A percentile compares a stretch with the other conserved stretches of the same genome.
Evolutionary conservation across 2,113 vertebrate genomes (phyloP).

Genomic region (Cephalopterus ornatus): DNA sequence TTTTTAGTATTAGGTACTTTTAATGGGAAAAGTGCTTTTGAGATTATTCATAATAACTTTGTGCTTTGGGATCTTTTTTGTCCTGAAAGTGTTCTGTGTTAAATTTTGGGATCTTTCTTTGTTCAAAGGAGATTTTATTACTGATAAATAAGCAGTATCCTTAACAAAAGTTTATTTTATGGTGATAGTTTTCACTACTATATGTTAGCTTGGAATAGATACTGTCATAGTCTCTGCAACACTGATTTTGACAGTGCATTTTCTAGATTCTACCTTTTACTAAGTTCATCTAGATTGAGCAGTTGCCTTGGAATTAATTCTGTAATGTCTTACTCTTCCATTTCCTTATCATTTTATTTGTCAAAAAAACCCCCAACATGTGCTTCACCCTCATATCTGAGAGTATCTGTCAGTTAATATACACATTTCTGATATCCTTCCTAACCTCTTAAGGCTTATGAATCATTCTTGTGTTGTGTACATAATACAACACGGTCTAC

Average conservation of each 20-base stretch:
- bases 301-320: background rate
- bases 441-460: background rate
- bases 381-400: background rate
- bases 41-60: background rate
- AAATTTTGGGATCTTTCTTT: background rate
- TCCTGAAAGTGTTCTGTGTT: background rate
- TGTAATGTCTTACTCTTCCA: background rate
- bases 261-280: background rate
- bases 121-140: background rate
- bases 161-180: background rate
- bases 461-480: background rate
- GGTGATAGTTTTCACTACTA: background rate
- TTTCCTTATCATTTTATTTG: background rate
- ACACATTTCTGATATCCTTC: background rate
- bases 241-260: background rate
- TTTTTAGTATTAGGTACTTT: background rate
- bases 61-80: background rate
- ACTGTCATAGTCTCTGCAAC: background rate
- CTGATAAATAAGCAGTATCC: background rate
- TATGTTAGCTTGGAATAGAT: background rate
- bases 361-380: background rate
- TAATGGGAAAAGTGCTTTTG: background rate
- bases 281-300: background rate
- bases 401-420: background rate
- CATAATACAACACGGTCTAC: background rate